Base-by-base conservation (phyloP, 2,888 invertebrate species). In the Ophion obscuratus region DNA sequence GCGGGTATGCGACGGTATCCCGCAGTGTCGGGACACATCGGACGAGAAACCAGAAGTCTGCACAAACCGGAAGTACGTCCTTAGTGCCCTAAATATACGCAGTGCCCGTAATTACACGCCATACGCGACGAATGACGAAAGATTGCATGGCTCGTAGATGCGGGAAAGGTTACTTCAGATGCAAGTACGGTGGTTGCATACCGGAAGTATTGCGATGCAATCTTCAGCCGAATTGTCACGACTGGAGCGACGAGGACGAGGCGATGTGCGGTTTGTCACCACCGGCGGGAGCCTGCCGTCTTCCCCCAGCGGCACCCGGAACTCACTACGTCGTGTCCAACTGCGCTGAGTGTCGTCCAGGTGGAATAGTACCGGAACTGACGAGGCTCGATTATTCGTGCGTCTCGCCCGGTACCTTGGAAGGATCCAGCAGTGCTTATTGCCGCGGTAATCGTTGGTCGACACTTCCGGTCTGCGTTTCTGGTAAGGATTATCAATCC, bases 181-280 rank as follows among this genome's bases (percentile, higher is more conserved):
- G 92, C 79, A 81, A 86, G 0, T 92, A 92, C 47, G 92, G 92
- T 10, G 92, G 86, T 24, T 92, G 92, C 79, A 89, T 92, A 11
- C 82, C 85, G 0, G 85, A 85, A 20, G 84, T 79, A 20, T 73
- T 88, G 0, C 87, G 78, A 14, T 92, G 92, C 73, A 90, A 92
- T 76, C 80, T 84, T 9, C 86, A 80, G n/a, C 86, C 87, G 14
- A 90, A 92, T 80, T 92, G 92, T 81, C 86, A 90, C 77, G 92
- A 92, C 62, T 92, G 91, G 92, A 92, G 92, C 82, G 92, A 92
- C 84, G 92, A 92, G 74, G 89, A 91, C 20, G 91, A 91, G 24
- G 36, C 70, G 0, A 71, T 89, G 1, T 92, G 92, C 61, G 89
- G 89, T 7, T 20, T 81, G 4, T 67, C 77, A 14, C 71, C 92